Evolutionary conservation across 2,797 vertebrate genomes (phyloP).

Genomic region (Nannoperca obscura): DNA sequence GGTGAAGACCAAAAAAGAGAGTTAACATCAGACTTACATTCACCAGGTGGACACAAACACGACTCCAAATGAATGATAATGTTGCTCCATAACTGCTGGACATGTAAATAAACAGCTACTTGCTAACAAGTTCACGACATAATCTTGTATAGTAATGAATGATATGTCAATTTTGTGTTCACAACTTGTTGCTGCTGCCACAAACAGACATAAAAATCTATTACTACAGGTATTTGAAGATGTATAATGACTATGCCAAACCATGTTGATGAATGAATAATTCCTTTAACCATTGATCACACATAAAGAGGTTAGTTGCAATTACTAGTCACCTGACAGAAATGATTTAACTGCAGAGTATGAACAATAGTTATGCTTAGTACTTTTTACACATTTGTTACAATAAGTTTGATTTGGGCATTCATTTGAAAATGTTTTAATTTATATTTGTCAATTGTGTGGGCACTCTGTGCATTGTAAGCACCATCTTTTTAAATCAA

Average conservation of each 20-base stretch:
- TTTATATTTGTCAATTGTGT: neutral
- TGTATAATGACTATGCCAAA: neutral
- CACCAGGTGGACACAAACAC: no score
- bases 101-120: no score
- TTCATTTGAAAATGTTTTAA: neutral
- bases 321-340: neutral
- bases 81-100: no score
- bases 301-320: neutral
- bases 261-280: neutral
- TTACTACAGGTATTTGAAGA: neutral
- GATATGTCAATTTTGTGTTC: neutral
- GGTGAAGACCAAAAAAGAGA: neutral
- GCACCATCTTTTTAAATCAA: neutral
- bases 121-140: no score
- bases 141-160: no score
- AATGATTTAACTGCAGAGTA: neutral
- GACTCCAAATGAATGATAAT: no score
- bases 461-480: neutral
- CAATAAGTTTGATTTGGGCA: neutral
- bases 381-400: neutral
- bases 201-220: neutral
- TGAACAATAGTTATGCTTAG: neutral
- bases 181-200: neutral
- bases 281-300: neutral
- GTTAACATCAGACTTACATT: neutral